phyloP scores from a whole-genome alignment of 1,140 invertebrate species.

The Eriosoma lanigerum region DNA sequence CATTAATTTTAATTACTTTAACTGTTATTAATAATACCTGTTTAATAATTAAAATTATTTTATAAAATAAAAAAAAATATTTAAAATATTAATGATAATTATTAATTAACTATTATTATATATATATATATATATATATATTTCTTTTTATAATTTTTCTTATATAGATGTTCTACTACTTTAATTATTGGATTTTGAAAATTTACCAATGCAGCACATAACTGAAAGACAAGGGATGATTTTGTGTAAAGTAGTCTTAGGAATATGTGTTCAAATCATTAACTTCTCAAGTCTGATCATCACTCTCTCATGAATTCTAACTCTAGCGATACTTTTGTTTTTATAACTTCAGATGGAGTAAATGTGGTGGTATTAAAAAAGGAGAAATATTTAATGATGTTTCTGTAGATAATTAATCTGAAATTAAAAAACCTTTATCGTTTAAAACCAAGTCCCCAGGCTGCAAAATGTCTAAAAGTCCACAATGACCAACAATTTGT shows the following conservation, averaged over 20 bases:
- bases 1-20: background rate
- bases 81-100: too few species aligned
- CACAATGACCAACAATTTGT: too few species aligned
- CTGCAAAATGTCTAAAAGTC: too few species aligned
- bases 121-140: background rate
- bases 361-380: conserved; percentile 30
- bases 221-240: background rate
- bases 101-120: too few species aligned
- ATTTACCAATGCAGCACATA: conserved; percentile 2
- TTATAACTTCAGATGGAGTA: background rate
- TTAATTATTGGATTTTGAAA: background rate
- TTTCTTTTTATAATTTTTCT: background rate
- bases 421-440: conserved; percentile 43
- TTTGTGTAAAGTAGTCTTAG: background rate
- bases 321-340: conserved; percentile 30
- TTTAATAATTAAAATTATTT: too few species aligned
- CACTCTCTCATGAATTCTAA: conserved; percentile 35
- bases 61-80: too few species aligned
- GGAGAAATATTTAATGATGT: conserved; percentile 35
- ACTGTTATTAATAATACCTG: too few species aligned
- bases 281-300: background rate
- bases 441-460: background rate
- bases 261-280: background rate
- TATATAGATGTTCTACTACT: background rate
- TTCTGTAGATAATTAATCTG: background rate